phyloP scores from a whole-genome alignment of 2,797 vertebrate genomes.

The Tympanoctomys barrerae region DNA sequence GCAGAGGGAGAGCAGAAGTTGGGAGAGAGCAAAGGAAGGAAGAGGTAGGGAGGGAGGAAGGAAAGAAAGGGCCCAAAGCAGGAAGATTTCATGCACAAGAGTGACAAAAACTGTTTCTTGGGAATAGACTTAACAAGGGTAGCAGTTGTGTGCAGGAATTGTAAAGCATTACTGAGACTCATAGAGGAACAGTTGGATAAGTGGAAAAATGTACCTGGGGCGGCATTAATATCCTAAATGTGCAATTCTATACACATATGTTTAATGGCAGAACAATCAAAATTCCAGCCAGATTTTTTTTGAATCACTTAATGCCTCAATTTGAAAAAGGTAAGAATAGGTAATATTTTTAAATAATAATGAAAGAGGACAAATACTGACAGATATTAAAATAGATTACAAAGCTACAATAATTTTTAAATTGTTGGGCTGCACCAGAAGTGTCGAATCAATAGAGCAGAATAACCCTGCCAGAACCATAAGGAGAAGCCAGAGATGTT shows the following conservation, averaged over 20 bases:
- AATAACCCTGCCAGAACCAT: background rate
- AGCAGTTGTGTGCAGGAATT: background rate
- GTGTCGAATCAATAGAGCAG: conserved; percentile 28
- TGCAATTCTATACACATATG: background rate
- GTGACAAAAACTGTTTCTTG: background rate
- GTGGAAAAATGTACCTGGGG: background rate
- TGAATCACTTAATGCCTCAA: conserved; percentile 59
- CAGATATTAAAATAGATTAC: conserved; percentile 52
- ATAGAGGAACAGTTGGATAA: conserved; percentile 4
- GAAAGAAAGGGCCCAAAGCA: background rate
- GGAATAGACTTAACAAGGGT: background rate
- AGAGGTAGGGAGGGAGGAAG: background rate
- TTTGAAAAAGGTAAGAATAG: conserved; percentile 63
- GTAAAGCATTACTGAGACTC: background rate
- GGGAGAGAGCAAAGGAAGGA: background rate
- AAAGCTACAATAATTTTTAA: conserved; percentile 66
- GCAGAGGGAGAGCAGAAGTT: background rate
- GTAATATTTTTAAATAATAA: conserved; percentile 54
- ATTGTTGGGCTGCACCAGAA: conserved; percentile 53
- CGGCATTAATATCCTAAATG: conserved; percentile 33
- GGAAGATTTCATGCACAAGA: background rate
- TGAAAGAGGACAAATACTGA: conserved; percentile 22
- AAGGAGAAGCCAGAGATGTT: rapidly evolving
- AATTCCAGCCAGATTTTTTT: conserved; percentile 10
- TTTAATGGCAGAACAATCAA: conserved; percentile 54